Percentiles rank a stretch among this genome's conserved stretches.
phyloP scores from a whole-genome alignment of 2,797 vertebrate genomes.

The Gallirallus australis region DNA sequence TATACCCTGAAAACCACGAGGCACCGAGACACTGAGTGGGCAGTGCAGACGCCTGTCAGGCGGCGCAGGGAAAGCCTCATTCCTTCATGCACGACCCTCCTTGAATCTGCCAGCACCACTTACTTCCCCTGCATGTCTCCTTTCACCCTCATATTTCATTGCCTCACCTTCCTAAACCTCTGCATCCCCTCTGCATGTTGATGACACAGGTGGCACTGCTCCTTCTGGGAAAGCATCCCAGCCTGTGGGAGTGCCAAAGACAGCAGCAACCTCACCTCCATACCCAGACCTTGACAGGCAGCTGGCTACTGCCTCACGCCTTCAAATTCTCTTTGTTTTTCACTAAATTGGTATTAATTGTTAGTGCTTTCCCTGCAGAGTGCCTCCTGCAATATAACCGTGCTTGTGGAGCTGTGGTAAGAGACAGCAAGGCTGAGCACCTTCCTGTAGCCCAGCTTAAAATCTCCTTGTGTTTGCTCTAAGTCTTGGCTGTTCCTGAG shows the following conservation, averaged over 20 bases:
- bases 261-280: accelerated
- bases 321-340: neutral
- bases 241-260: accelerated
- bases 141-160: neutral
- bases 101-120: neutral
- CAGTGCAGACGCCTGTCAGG: neutral
- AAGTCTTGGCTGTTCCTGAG: neutral
- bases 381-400: neutral
- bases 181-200: neutral
- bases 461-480: neutral
- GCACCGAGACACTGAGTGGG: neutral
- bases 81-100: neutral
- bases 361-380: neutral
- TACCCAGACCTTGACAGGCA: neutral
- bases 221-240: neutral
- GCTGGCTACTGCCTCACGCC: neutral
- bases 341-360: neutral
- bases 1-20: neutral
- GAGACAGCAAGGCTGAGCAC: neutral
- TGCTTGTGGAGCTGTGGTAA: neutral
- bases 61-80: neutral
- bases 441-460: neutral
- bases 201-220: neutral
- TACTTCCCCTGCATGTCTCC: neutral
- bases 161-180: neutral